Conservation (phyloP, 2,113 vertebrate genomes). For the Laticauda colubrina region DNA sequence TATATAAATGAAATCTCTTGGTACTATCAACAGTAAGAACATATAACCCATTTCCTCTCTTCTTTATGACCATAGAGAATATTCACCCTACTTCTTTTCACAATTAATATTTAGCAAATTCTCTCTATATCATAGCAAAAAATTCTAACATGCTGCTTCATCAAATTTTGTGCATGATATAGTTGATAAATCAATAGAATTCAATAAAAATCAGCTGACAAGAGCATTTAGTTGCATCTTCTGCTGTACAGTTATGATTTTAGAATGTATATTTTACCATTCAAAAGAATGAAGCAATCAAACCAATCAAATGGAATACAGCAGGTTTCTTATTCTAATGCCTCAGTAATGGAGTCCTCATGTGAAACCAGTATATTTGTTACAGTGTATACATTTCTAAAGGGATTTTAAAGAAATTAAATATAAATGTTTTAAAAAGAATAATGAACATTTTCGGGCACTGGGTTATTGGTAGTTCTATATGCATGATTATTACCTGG, state of each 20-base stretch:
- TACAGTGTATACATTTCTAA: neutral
- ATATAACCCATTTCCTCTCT: neutral
- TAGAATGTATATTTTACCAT: neutral
- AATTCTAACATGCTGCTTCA: neutral
- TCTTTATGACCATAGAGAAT: neutral
- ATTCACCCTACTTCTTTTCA: neutral
- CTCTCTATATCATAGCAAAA: neutral
- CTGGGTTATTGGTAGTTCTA: neutral
- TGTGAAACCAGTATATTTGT: neutral
- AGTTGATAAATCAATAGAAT: conserved; percentile 10
- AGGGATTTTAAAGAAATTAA: conserved; percentile 14
- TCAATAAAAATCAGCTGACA: neutral
- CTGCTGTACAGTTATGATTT: neutral
- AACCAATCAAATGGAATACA: neutral
- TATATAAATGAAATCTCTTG: neutral
- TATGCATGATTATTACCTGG: neutral
- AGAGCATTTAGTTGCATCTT: neutral
- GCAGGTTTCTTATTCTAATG: neutral
- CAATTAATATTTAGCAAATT: neutral
- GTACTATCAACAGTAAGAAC: neutral
- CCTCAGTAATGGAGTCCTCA: neutral
- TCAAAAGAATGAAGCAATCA: conserved; percentile 5
- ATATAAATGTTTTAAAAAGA: neutral
- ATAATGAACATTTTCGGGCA: neutral
- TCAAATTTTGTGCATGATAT: neutral